Percentiles rank a stretch among this genome's conserved stretches.
Evolutionary conservation across 2,797 vertebrate genomes (phyloP).

Genomic region (Lagodon rhomboides): DNA sequence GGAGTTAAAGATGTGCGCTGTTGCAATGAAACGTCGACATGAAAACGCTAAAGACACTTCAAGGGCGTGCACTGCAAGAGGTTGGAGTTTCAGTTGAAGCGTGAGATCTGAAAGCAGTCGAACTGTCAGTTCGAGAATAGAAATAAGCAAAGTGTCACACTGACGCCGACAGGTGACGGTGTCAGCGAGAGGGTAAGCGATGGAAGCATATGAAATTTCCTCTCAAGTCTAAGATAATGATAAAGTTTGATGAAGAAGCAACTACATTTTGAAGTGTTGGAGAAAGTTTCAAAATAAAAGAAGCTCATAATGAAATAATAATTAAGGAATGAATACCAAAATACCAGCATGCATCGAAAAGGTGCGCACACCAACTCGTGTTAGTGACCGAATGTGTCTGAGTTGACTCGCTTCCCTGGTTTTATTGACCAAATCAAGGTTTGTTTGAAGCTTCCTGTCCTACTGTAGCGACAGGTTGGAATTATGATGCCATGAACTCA

Average conservation of each 20-base stretch:
- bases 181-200: neutral
- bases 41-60: neutral
- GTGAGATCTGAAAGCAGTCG: neutral
- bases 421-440: constrained; percentile 58
- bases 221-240: neutral
- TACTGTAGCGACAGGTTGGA: constrained; percentile 61
- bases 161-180: no score
- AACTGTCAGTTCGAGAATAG: neutral
- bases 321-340: no score
- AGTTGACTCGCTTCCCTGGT: neutral
- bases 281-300: neutral
- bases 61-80: no score
- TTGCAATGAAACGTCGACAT: neutral
- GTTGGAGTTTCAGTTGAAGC: neutral
- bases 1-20: neutral
- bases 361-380: neutral
- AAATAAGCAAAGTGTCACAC: no score
- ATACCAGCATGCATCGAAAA: neutral
- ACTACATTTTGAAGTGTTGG: neutral
- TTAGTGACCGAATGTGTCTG: constrained; percentile 2
- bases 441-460: constrained; percentile 69
- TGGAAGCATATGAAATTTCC: neutral
- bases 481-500: constrained; percentile 70
- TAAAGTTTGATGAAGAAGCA: neutral
- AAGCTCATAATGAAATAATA: no score